Conservation (phyloP, 2,797 vertebrate species). For the Bufotes viridis region DNA sequence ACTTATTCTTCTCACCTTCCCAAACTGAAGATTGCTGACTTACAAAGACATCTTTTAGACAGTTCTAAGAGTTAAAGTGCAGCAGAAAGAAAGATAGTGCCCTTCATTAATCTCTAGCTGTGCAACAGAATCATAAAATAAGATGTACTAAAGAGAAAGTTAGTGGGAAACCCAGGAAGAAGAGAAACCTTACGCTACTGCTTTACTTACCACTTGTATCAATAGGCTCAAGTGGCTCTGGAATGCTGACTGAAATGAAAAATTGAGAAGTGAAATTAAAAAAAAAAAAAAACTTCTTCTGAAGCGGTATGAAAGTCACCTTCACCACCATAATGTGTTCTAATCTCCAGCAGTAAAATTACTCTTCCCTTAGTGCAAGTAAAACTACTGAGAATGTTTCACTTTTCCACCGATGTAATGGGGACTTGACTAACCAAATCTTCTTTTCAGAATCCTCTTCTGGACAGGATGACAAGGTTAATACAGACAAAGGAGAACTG, state of each 20-base stretch:
- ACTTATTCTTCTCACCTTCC: slow-evolving; percentile 27
- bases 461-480: slow-evolving; percentile 43
- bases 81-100: slow-evolving; percentile 49
- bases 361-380: slow-evolving; percentile 62
- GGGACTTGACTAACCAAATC: slow-evolving; percentile 24
- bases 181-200: slow-evolving; percentile 65
- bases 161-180: slow-evolving; percentile 64
- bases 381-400: slow-evolving; percentile 47
- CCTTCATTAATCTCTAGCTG: slow-evolving; percentile 30
- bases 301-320: slow-evolving; percentile 68
- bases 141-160: slow-evolving; percentile 20
- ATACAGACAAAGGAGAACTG: slow-evolving; percentile 15
- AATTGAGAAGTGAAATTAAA: slow-evolving; percentile 72
- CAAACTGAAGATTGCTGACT: slow-evolving; percentile 29
- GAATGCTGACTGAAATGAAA: slow-evolving; percentile 81
- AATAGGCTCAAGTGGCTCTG: slow-evolving; percentile 77
- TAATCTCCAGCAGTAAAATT: slow-evolving; percentile 68
- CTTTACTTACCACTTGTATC: slow-evolving; percentile 78
- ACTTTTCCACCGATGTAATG: slow-evolving; percentile 48
- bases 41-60: slow-evolving; percentile 20
- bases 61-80: slow-evolving; percentile 49
- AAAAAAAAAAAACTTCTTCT: slow-evolving; percentile 67
- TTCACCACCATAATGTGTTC: slow-evolving; percentile 70
- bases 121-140: slow-evolving; percentile 14
- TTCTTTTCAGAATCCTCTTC: slow-evolving; percentile 27